Evolutionary conservation across 2,888 invertebrate genomes (phyloP), one percentile per base, ranked within the genome.

Genomic region (Drosophila parthenogenetica): DNA sequence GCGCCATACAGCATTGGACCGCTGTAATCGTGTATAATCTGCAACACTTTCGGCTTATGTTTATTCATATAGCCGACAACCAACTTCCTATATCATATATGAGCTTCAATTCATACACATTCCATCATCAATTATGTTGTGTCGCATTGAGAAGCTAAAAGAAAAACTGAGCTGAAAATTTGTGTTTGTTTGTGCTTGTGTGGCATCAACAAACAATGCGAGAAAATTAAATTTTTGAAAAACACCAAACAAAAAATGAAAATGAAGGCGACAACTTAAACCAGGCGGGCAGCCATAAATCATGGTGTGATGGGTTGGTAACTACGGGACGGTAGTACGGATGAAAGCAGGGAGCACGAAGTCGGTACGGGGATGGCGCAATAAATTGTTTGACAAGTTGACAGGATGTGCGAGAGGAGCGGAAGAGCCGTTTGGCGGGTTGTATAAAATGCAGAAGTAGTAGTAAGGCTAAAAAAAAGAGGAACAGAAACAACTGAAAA

Each of bases 341-440:
- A 8, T 7, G 29, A 0, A 29, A 8, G 29, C 7, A 8, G 29
- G 0, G 13, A 48, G 46, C 43, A 29, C 16, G 48, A 29, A n/a
- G 48, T 16, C 35, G 40, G 54, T 13, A 39, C 51, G 45, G 70
- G 69, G 50, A 68, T 67, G 71, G 77, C 71, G 74, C 81, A 81
- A 83, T 83, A 83, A 83, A 83, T 83, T 86, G 81, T 83, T 83
- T 86, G 84, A 83, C 83, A 86, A 83, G 87, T 86, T 83, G 87
- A 79, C 87, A 72, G 84, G 71, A 77, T 61, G 48, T 66, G 57
- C 43, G 48, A 55, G 46, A 43, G 40, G 40, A 37, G 32, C 5
- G 35, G 35, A 35, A 35, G 29, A 29, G 35, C 13, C 13, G 35
- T 35, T 35, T 35, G 35, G 35, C 13, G 35, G 35, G 29, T 10